phyloP scores from a whole-genome alignment of 2,113 vertebrate species.

The Larimichthys polyactis region DNA sequence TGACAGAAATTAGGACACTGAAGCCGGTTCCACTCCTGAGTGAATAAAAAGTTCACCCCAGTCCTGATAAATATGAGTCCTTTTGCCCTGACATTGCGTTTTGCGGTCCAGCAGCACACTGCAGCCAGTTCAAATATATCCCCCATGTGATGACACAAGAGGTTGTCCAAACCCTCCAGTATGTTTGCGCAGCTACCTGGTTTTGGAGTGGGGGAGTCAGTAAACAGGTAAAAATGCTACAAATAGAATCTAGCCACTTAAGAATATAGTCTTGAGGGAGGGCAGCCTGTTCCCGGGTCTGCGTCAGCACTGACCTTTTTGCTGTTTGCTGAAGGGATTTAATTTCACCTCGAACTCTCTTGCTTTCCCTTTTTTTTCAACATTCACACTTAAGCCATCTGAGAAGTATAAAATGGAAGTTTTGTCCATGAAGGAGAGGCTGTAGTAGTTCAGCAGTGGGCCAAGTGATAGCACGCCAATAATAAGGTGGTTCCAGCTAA shows the following conservation, averaged over 20 bases:
- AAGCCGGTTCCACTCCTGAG: neutral
- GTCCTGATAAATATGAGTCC: conserved; percentile 26
- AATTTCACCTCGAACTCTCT: conserved; percentile 78
- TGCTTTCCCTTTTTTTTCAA: conserved; percentile 59
- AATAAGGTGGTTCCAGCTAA: conserved; percentile 42
- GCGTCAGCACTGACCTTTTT: conserved; percentile 87
- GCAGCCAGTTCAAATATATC: conserved; percentile 70
- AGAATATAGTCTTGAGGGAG: conserved; percentile 77
- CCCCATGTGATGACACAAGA: conserved; percentile 69
- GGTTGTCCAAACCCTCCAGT: conserved; percentile 71
- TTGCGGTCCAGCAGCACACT: conserved; percentile 60
- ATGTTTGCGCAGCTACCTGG: conserved; percentile 80
- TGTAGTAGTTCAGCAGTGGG: conserved; percentile 35
- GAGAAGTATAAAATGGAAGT: conserved; percentile 77
- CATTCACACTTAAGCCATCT: conserved; percentile 75
- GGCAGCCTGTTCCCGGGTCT: conserved; percentile 63
- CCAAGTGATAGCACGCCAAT: conserved; percentile 48
- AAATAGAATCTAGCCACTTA: conserved; percentile 82
- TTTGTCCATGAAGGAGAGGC: conserved; percentile 70
- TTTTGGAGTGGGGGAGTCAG: conserved; percentile 71
- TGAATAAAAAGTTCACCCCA: conserved; percentile 20
- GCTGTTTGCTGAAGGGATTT: conserved; percentile 85
- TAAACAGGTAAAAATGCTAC: conserved; percentile 83
- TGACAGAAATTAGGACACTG: neutral
- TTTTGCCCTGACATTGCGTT: conserved; percentile 38